Base-by-base conservation (phyloP, 92 coral and sea anemone species). In the Isaurus tuberculatus region DNA sequence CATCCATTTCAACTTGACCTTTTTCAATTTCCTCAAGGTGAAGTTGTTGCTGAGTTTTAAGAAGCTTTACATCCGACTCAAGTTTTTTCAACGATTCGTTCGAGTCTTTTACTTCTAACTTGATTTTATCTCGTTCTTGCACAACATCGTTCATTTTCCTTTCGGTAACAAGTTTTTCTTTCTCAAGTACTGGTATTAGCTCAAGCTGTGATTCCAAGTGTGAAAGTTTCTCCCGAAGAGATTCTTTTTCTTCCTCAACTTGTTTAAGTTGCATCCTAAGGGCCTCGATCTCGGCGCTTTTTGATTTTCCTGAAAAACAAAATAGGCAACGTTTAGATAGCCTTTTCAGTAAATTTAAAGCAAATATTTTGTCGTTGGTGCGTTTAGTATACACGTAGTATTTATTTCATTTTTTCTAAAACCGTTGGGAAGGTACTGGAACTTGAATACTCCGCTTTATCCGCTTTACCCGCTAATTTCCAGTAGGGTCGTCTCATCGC, bases 111-210 rank as follows among this genome's bases (percentile, higher is more conserved):
- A 93, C 46, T n/a, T 93, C 91, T 16, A 75, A 28, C 68, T 89
- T 86, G 28, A 73, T 51, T 78, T 84, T 91, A 5, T 88, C 91
- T 53, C 89, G 75, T 36, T 93, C 94, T 73, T 89, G 91, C 66
- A 84, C 32, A n/a, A 92, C 83, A 55, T 93, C 97, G 84, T 89
- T 93, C 61, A 87, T 73, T 61, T 91, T 93, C 17, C 88, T 72
- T 74, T 93, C 93, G 30, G 91, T 51, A 15, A 86, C 90, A 42
- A 93, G 91, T 60, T 93, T 93, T 84, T 93, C 97, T 60, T 93
- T 93, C 72, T 93, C 97, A 61, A 93, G 72, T 46, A 91, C 88
- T 65, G 97, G 81, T 72, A 91, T 85, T n/a, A 92, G 83, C 3
- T 88, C 87, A 0, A 89, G 87, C 19, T 82, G 87, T 33, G 84